Base-by-base conservation (phyloP, 2,797 vertebrate genomes). In the Gymnothorax reevesii region DNA sequence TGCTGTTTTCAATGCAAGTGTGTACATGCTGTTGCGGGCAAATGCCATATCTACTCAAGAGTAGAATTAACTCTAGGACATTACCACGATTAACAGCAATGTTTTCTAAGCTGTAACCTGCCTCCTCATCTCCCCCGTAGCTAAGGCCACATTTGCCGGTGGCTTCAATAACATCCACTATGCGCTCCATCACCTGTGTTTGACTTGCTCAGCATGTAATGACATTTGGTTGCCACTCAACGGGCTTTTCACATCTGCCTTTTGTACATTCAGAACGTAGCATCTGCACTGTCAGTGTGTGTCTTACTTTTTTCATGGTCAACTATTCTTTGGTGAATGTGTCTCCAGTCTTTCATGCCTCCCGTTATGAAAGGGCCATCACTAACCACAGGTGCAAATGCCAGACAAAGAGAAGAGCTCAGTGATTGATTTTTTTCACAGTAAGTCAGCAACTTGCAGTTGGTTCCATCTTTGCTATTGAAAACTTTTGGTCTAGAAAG, bases 201-300 rank as follows among this genome's bases (percentile, higher is more conserved):
- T 85, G 15, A 79, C 84, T 49, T 85, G 71, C 33, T 79, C 71
- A 20, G 7, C 7, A 79, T 79, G 84, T 60, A 7, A 87, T 86
- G 52, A 88, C 54, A 85, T 59, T 77, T 85, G 79, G 27, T 86
- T 86, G 73, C 77, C 85, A 64, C 57, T 54, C 85, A 86, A 83
- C n/a, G 83, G 79, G 52, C 77, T 86, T 86, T 73, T 83, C 52
- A 83, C 79, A 83, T 86, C 86, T 86, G 86, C 85, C 59, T 82
- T 86, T 86, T 85, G 17, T 4, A 25, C 79, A 17, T 20, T n/a
- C 8, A 82, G 79, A 82, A 82, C 57, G 79, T 82, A 82, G 79
- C 79, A 82, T 82, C 42, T 55, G 79, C 79, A 82, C 49, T 55
- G 55, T 82, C 0, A 57, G 20, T 82, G 17, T 82, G 79, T 49